Conservation (phyloP, 2,888 invertebrate species). For the Lucinisca nassula region DNA sequence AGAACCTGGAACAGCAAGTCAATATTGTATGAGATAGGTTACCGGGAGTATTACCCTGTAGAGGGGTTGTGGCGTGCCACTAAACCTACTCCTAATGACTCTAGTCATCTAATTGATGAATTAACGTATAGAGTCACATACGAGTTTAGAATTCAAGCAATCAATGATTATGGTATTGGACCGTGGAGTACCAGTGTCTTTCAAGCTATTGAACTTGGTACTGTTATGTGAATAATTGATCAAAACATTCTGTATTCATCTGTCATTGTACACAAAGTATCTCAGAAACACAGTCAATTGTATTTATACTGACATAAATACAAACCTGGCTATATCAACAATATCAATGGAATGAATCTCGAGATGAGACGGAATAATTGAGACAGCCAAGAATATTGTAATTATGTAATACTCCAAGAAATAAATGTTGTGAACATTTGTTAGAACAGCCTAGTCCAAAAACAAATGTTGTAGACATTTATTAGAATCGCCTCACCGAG, state of each 20-base stretch:
- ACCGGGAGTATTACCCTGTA: constrained; percentile 53
- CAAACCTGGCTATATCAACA: no score
- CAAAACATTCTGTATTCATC: neutral
- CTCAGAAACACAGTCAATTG: no score
- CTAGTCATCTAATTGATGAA: constrained; percentile 17
- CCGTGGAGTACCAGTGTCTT: constrained; percentile 70
- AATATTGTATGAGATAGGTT: constrained; percentile 55
- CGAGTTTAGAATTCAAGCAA: constrained; percentile 96
- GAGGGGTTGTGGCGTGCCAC: constrained; percentile 49
- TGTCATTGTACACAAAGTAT: no score
- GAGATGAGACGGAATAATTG: no score
- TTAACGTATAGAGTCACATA: constrained; percentile 89
- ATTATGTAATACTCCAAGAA: no score
- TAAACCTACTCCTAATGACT: neutral
- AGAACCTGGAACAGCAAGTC: constrained; percentile 72
- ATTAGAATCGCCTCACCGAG: no score
- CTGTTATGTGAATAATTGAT: neutral
- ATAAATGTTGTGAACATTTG: no score
- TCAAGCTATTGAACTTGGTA: constrained; percentile 81
- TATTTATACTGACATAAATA: no score
- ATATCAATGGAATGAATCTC: no score
- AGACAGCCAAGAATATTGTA: no score
- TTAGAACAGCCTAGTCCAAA: no score
- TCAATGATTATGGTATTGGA: constrained; percentile 98
- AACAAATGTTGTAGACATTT: no score